These are phyloP conservation scores for Sebastes melanostomus DNA, from an alignment of 2,797 vertebrate species.

Conservation along the genomic window DNA sequence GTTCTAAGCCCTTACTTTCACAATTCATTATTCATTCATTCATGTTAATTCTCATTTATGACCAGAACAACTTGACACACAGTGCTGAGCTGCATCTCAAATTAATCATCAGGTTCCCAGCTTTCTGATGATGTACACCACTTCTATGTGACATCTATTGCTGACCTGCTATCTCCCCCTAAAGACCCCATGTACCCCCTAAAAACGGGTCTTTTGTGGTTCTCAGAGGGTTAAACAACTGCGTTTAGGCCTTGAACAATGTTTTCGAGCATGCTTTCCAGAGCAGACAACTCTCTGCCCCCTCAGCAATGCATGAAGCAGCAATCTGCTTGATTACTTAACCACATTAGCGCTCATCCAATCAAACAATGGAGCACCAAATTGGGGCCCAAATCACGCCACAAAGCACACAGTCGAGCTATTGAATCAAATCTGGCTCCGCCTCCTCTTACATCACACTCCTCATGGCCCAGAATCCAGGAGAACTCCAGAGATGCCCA, in stretches of 20 bases:
- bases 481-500: conserved; percentile 57
- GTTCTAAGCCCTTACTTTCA: too few species aligned
- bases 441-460: conserved; percentile 80
- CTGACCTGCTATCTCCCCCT: too few species aligned
- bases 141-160: too few species aligned
- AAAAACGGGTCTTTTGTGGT: too few species aligned
- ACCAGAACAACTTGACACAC: too few species aligned
- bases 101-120: too few species aligned
- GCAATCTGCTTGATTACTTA: conserved; percentile 77
- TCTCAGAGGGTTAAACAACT: neutral
- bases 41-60: too few species aligned
- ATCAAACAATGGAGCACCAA: conserved; percentile 74
- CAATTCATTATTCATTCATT: too few species aligned
- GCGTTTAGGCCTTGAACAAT: neutral
- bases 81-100: too few species aligned
- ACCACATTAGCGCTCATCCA: conserved; percentile 77
- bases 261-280: neutral
- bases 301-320: conserved; percentile 68
- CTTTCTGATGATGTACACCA: too few species aligned
- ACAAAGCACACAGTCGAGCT: conserved; percentile 76
- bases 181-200: too few species aligned
- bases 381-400: conserved; percentile 79
- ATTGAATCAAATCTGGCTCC: conserved; percentile 74
- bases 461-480: conserved; percentile 72
- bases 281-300: conserved; percentile 44